phyloP scores from a whole-genome alignment of 2,797 vertebrate species.

The Psittacula derbiana region DNA sequence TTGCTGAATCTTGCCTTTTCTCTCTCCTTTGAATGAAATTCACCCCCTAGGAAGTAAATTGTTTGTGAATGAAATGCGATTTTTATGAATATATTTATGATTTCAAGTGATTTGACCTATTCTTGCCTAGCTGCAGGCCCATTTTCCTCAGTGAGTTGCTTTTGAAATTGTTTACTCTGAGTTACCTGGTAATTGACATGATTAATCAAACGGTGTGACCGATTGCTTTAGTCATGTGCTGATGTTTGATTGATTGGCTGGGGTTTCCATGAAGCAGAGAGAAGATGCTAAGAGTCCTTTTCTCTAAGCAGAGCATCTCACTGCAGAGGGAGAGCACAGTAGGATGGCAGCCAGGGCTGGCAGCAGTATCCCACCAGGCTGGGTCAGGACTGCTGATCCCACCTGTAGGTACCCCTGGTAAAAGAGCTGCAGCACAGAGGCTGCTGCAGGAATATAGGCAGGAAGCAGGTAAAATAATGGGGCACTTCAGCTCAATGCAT shows the following conservation, averaged over 20 bases:
- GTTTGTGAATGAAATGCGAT: conserved; percentile 11
- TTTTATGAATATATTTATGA: conserved; percentile 27
- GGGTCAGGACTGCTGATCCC: not conserved
- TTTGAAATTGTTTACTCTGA: conserved; percentile 20
- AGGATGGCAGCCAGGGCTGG: not conserved
- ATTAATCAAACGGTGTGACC: not conserved
- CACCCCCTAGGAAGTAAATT: conserved; percentile 5
- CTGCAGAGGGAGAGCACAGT: not conserved
- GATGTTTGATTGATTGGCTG: not conserved
- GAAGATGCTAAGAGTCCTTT: not conserved
- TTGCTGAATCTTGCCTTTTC: conserved; percentile 9
- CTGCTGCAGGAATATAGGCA: not conserved
- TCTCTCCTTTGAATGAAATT: conserved; percentile 2
- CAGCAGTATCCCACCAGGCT: not conserved
- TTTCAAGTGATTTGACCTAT: not conserved
- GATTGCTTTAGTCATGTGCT: not conserved
- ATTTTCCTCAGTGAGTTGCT: not conserved
- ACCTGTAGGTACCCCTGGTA: no score
- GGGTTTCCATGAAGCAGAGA: not conserved
- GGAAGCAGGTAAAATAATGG: not conserved
- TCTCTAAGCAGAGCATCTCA: not conserved
- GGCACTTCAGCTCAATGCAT: not conserved
- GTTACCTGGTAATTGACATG: not conserved
- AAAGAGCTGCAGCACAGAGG: not conserved
- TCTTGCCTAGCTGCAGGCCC: not conserved